These are phyloP conservation scores for Galemys pyrenaicus DNA, from an alignment of 2,113 vertebrate species.

Conservation along the genomic window DNA sequence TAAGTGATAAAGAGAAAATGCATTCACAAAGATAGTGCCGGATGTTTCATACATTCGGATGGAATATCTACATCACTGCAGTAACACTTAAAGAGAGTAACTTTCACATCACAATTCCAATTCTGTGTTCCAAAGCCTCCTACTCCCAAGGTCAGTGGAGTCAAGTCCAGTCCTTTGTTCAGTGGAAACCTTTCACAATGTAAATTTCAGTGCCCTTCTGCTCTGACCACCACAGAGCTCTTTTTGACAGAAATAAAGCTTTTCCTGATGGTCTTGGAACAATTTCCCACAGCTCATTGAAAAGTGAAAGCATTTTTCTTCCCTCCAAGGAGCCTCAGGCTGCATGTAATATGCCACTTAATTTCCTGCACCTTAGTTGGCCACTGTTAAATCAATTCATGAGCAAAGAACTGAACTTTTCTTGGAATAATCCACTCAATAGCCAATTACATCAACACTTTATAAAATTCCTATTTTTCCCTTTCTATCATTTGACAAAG, in stretches of 20 bases:
- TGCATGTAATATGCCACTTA: conserved; percentile 41
- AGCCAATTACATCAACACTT: conserved; percentile 12
- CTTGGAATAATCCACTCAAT: conserved; percentile 42
- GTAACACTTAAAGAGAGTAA: not conserved
- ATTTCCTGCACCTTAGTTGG: conserved; percentile 59
- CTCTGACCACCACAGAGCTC: conserved; percentile 29
- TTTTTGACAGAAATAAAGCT: conserved; percentile 67
- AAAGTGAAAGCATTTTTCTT: conserved; percentile 71
- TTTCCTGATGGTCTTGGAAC: conserved; percentile 54
- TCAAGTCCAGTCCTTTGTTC: not conserved
- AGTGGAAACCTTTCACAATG: not conserved
- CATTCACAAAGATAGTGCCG: not conserved
- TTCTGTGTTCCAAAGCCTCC: not conserved
- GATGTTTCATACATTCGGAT: not conserved
- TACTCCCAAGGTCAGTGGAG: conserved; percentile 18
- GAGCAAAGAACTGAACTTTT: conserved; percentile 52
- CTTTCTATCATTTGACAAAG: conserved; percentile 17
- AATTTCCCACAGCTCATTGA: conserved; percentile 70
- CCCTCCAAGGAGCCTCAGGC: conserved; percentile 46
- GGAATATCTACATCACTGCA: not conserved
- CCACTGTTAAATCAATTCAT: conserved; percentile 44
- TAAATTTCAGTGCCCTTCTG: conserved; percentile 45
- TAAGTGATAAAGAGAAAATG: not conserved
- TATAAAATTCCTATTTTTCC: conserved; percentile 8
- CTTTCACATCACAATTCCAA: not conserved